phyloP scores from a whole-genome alignment of 92 coral and sea anemone species.

The Bergia puertoricense region DNA sequence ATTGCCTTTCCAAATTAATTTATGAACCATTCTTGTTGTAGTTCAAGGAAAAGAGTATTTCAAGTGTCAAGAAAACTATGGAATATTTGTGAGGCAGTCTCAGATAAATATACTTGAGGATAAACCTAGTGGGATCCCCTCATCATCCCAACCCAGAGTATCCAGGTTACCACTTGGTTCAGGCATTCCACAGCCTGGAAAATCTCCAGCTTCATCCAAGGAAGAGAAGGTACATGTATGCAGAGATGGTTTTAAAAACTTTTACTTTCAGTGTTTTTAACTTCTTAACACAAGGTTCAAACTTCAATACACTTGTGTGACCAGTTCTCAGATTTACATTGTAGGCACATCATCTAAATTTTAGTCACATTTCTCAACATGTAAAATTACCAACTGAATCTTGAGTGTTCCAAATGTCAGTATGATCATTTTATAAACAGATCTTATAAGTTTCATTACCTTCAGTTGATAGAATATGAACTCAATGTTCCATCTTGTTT shows the following conservation, averaged over 20 bases:
- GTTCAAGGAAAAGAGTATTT: conserved; percentile 97
- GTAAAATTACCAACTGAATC: too few relatives aligned
- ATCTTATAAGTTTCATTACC: too few relatives aligned
- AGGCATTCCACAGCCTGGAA: conserved; percentile 41
- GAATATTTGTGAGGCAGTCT: conserved; percentile 98
- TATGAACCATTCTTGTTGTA: conserved; percentile 21
- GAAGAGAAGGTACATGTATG: conserved; percentile 10
- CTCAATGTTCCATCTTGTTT: too few relatives aligned
- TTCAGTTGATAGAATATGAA: too few relatives aligned
- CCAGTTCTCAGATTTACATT: too few relatives aligned
- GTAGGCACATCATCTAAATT: too few relatives aligned
- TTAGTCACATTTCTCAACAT: too few relatives aligned
- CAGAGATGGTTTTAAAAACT: too few relatives aligned
- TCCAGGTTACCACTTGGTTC: conserved; percentile 26
- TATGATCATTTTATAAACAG: too few relatives aligned
- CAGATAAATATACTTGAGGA: conserved; percentile 36
- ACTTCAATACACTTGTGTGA: too few relatives aligned
- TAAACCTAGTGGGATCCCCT: conserved; percentile 5
- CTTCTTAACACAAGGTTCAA: background rate
- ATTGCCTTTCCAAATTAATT: background rate
- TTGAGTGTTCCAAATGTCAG: too few relatives aligned
- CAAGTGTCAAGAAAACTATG: conserved; percentile 91
- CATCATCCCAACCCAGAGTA: conserved; percentile 17
- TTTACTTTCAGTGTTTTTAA: too few relatives aligned
- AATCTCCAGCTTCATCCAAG: conserved; percentile 20